phyloP scores from a whole-genome alignment of 2,888 invertebrate species.

The Hemicrepidius hirtus region DNA sequence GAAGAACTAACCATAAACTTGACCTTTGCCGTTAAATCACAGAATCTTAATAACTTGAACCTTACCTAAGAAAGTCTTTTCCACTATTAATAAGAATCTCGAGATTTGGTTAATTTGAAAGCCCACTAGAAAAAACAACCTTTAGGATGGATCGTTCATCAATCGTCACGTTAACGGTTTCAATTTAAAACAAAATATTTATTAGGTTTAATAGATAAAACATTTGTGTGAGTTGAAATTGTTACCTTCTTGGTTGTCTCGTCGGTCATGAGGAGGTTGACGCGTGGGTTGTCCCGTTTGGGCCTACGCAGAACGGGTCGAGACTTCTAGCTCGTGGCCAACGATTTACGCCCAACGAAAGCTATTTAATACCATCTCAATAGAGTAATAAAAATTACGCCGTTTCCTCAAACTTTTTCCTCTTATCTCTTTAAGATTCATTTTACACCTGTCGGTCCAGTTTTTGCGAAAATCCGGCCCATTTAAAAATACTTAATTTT shows the following conservation, averaged over 20 bases:
- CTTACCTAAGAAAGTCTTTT: neutral
- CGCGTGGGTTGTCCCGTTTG: constrained; percentile 16
- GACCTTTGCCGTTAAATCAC: constrained; percentile 30
- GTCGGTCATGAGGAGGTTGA: constrained; percentile 24
- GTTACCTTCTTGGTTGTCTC: constrained; percentile 1
- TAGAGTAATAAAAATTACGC: constrained; percentile 20
- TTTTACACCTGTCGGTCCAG: constrained; percentile 19
- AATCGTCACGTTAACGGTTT: constrained; percentile 13
- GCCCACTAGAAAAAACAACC: neutral
- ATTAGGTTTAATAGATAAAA: constrained; percentile 11
- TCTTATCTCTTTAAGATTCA: neutral
- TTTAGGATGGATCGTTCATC: neutral
- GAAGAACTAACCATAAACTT: constrained; percentile 12
- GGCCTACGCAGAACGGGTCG: constrained; percentile 23
- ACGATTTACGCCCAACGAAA: constrained; percentile 14
- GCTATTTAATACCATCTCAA: neutral
- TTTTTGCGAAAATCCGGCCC: neutral
- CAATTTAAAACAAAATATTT: constrained; percentile 25
- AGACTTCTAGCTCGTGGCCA: constrained; percentile 34
- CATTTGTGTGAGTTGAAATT: constrained; percentile 17
- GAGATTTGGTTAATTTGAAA: neutral
- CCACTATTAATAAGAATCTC: neutral
- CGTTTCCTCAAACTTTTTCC: constrained; percentile 22
- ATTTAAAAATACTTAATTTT: constrained; percentile 3
- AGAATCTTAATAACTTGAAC: constrained; percentile 8